Percentiles rank a stretch among this genome's conserved stretches.
Evolutionary conservation across 2,888 invertebrate species (phyloP).

Genomic region (Epinotia brunnichana): DNA sequence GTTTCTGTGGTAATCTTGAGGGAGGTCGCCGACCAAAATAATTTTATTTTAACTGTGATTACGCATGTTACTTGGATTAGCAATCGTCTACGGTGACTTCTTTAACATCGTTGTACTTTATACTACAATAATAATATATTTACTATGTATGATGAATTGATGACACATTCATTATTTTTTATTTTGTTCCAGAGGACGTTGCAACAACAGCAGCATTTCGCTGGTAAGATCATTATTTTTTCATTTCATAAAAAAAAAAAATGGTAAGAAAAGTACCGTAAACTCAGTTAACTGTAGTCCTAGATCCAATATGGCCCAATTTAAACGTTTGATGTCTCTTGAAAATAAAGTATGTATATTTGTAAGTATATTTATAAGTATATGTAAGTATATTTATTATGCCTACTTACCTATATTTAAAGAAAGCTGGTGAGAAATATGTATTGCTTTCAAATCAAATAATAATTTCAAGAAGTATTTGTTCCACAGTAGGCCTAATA

Average conservation of each 20-base stretch:
- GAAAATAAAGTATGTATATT: neutral
- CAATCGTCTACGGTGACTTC: neutral
- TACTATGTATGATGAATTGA: neutral
- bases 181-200: slow-evolving; percentile 86
- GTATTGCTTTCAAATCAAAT: too few relatives aligned
- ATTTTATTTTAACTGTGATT: neutral
- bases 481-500: too few relatives aligned
- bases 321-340: neutral
- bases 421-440: too few relatives aligned
- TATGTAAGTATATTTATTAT: too few relatives aligned
- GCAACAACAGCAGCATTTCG: slow-evolving; percentile 86
- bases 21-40: too few relatives aligned
- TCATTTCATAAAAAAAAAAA: too few relatives aligned
- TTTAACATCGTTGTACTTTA: neutral
- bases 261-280: neutral
- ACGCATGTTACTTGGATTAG: too few relatives aligned
- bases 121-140: neutral
- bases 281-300: neutral
- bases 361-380: too few relatives aligned
- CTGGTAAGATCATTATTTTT: slow-evolving; percentile 76
- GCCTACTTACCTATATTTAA: too few relatives aligned
- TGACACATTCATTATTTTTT: slow-evolving; percentile 30
- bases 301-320: neutral
- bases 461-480: too few relatives aligned
- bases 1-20: too few relatives aligned